Base-by-base conservation (phyloP, 1,140 invertebrate genomes). In the Zaprionus taronus region DNA sequence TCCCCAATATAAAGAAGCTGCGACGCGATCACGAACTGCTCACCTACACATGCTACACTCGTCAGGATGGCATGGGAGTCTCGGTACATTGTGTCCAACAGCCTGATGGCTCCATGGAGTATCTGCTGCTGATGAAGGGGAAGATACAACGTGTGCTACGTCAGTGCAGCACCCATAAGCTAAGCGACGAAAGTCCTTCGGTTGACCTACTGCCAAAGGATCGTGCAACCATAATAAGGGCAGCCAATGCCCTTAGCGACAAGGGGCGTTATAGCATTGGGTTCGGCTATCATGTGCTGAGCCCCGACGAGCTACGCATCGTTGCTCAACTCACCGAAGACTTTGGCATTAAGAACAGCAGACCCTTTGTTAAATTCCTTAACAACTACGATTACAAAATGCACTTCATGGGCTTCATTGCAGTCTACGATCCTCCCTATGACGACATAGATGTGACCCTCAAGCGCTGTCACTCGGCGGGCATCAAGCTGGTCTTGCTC, bases 401-500 rank as follows among this genome's bases (percentile, higher is more conserved):
- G 41, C 22, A 75, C 5, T 79, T 87, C 7, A 44, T 84, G 24
- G 83, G 83, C 9, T 4, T 87, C 2, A 71, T 87, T 15, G 58
- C 84, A 20, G 51, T 53, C 0, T 44, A 76, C 20, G 57, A 83
- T 72, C 68, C 75, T 4, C 69, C 81, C 0, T 9, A 55, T 1
- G 12, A 24, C 0, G 63, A 73, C 15, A 44, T 87, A 1, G 24
- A 24, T 5, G 26, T 38, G 5, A 61, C 72, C 0, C 69, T 89
- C 7, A 36, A n/a, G 9, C 41, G 34, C 1, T 89, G 84, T 14
- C 56, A 79, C 1, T 17, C 36, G 2, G 85, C 75, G 2, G 85
- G 84, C 22, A 81, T 89, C 12, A 89, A 89, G 26, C 26, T 89
- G 12, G 57, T 89, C 0, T 1, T 89, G 1, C n/a, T 66, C 4